Conservation (phyloP, 2,888 invertebrate species). For the Acrobeloides nanus region DNA sequence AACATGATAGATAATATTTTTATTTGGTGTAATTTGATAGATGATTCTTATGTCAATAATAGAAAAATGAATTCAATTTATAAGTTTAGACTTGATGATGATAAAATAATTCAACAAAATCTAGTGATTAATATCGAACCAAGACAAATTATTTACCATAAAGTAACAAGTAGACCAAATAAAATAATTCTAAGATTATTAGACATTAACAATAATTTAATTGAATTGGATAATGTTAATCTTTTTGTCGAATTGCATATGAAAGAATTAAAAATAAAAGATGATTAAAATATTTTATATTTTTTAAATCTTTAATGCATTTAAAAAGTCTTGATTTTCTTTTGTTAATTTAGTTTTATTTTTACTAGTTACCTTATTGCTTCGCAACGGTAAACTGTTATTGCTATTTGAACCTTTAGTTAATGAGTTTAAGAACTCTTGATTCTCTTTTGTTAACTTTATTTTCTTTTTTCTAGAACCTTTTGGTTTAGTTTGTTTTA, state of each 20-base stretch:
- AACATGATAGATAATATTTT: slow-evolving; percentile 11
- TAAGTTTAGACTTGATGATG: slow-evolving; percentile 7
- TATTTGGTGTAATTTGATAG: slow-evolving; percentile 8
- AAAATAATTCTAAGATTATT: slow-evolving; percentile 7
- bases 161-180: slow-evolving; percentile 5
- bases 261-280: slow-evolving; percentile 1
- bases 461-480: slow-evolving; percentile 1
- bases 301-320: slow-evolving; percentile 1
- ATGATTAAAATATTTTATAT: slow-evolving; percentile 1
- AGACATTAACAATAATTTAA: slow-evolving; percentile 1
- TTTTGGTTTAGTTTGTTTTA: slow-evolving; percentile 13
- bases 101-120: slow-evolving; percentile 2
- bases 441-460: not conserved
- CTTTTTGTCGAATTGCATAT: slow-evolving; percentile 2
- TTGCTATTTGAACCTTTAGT: not conserved
- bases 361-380: slow-evolving; percentile 1
- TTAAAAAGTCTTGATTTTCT: slow-evolving; percentile 6
- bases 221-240: slow-evolving; percentile 3
- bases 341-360: not conserved
- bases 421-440: slow-evolving; percentile 2
- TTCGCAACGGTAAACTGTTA: no score
- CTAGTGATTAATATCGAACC: no score
- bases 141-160: slow-evolving; percentile 3
- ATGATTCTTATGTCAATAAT: slow-evolving; percentile 12
- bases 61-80: slow-evolving; percentile 11